Percentiles rank a stretch among this genome's conserved stretches.
Evolutionary conservation across 2,888 invertebrate species (phyloP).

Genomic region (Schizotus pectinicornis): DNA sequence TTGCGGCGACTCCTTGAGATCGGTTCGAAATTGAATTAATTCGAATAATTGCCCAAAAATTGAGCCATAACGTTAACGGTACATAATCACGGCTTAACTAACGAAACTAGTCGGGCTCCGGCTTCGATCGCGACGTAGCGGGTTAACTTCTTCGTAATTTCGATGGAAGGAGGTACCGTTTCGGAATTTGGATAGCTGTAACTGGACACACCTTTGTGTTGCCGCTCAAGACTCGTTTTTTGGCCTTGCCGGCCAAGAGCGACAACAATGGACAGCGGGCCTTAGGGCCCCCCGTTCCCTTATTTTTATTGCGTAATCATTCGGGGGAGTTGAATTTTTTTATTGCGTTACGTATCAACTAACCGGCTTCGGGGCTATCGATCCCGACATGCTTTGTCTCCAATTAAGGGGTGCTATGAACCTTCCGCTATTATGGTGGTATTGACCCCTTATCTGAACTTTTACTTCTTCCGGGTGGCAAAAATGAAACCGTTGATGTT

Average conservation of each 20-base stretch:
- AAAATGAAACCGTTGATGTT: slow-evolving; percentile 32
- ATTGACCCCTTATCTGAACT: slow-evolving; percentile 41
- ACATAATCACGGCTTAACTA: slow-evolving; percentile 25
- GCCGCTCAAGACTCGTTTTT: slow-evolving; percentile 26
- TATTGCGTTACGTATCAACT: slow-evolving; percentile 12
- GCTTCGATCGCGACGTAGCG: background rate
- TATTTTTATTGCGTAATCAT: background rate
- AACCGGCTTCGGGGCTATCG: slow-evolving; percentile 15
- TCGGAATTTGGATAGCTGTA: slow-evolving; percentile 41
- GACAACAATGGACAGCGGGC: background rate
- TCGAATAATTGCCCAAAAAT: slow-evolving; percentile 23
- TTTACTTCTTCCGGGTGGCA: slow-evolving; percentile 41
- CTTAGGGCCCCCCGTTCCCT: too few relatives aligned
- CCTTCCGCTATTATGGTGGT: slow-evolving; percentile 27
- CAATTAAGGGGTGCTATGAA: slow-evolving; percentile 25
- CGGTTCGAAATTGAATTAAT: slow-evolving; percentile 12
- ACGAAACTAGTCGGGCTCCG: too few relatives aligned
- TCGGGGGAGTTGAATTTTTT: background rate
- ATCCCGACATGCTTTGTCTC: slow-evolving; percentile 9
- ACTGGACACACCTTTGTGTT: slow-evolving; percentile 39
- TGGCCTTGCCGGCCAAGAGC: background rate
- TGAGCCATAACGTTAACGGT: slow-evolving; percentile 25
- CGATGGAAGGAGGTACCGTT: slow-evolving; percentile 40
- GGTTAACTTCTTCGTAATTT: slow-evolving; percentile 25
- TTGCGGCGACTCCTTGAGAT: background rate